Evolutionary conservation across 2,797 vertebrate species (phyloP).

Genomic region (Darevskia mixta): DNA sequence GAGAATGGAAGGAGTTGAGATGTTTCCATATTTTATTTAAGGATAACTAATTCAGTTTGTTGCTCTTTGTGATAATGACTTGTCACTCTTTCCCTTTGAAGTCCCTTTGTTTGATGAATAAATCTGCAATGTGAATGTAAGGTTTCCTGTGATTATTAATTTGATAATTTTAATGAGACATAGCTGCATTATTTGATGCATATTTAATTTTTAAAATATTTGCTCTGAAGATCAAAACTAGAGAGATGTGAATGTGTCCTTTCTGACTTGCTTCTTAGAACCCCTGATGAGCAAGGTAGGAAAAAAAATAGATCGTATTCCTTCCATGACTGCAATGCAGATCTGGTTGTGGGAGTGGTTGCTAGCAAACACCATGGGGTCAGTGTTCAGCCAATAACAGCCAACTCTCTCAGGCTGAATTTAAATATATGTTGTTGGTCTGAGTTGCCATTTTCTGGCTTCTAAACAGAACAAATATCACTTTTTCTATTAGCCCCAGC

Average conservation of each 20-base stretch:
- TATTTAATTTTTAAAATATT: constrained; percentile 26
- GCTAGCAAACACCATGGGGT: constrained; percentile 43
- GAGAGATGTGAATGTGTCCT: constrained; percentile 46
- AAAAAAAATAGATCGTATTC: constrained; percentile 64
- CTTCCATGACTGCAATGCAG: constrained; percentile 75
- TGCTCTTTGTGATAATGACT: constrained; percentile 17
- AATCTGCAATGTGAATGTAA: constrained; percentile 9
- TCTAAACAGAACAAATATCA: constrained; percentile 42
- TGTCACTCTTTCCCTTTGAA: neutral
- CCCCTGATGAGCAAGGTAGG: constrained; percentile 21
- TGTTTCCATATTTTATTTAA: neutral
- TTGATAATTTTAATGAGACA: constrained; percentile 23
- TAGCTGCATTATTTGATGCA: constrained; percentile 23
- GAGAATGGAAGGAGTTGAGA: neutral
- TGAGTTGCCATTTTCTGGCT: constrained; percentile 32
- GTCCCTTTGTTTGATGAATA: constrained; percentile 7
- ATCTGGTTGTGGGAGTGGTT: constrained; percentile 69
- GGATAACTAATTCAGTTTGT: constrained; percentile 35
- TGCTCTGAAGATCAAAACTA: constrained; percentile 19
- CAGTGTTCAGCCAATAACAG: constrained; percentile 62
- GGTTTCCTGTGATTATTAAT: constrained; percentile 38
- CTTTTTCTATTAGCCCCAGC: constrained; percentile 5
- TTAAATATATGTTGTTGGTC: constrained; percentile 28
- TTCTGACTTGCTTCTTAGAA: constrained; percentile 39
- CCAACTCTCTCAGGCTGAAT: constrained; percentile 53